Evolutionary conservation across 1,140 invertebrate genomes (phyloP), one percentile per base, ranked within the genome.

Genomic region (Macrotrachela quadricornifera): DNA sequence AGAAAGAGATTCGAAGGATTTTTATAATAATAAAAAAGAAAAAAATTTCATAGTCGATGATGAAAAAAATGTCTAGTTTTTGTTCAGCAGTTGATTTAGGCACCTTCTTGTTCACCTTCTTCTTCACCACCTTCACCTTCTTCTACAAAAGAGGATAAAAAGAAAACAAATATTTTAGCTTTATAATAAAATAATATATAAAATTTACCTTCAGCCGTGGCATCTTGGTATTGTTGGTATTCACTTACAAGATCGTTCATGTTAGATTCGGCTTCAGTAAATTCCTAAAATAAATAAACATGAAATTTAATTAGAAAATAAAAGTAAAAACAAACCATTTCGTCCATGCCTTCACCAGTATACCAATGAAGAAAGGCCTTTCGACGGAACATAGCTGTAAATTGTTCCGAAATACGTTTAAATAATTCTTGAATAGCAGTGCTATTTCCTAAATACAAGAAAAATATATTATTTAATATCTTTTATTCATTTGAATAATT

Each of bases 151-250:
- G 21, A 30, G 8, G 21, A 30, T 4, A 30, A n/a, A n/a, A n/a
- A 30, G 8, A 2, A 30, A 30, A 30, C 21, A 30, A 30, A 30
- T 30, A 30, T 30, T 2, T 30, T 30, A 30, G 8, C 21, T 30
- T 2, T 4, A 30, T 30, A 8, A 30, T 2, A 30, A 30, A 30
- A 4, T 4, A 4, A 30, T 30, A 30, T 30, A 30, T 30, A 30
- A 30, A 40, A 37, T 11, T 21, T 38, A 21, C 36, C 52, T 10
- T 54, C 52, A 44, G 52, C 46, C 6, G 52, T 54, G 30, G 81
- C 81, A 61, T 83, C 81, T 59, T 85, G 83, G 70, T 90, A 90
- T 67, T 88, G 84, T 64, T 88, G 85, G 67, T 87, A 88, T 63
- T 88, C 84, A 56, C 83, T 82, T 73, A 88, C 85, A 62, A 84